Evolutionary conservation across 2,888 invertebrate genomes (phyloP).

Genomic region (Drosophila colorata): DNA sequence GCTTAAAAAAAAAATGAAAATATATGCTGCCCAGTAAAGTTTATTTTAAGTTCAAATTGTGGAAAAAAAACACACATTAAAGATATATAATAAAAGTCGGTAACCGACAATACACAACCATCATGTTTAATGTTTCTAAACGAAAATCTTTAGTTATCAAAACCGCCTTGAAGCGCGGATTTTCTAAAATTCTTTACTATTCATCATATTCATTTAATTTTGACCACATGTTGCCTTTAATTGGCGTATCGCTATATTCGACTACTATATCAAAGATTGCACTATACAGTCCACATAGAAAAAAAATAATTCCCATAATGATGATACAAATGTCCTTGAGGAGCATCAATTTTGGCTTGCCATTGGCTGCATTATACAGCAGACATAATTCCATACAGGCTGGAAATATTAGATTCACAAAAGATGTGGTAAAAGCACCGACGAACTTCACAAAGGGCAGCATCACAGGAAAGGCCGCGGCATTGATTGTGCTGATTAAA

Average conservation of each 20-base stretch:
- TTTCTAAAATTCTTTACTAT: too few species aligned
- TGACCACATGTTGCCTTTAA: constrained; percentile 1
- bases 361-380: constrained; percentile 19
- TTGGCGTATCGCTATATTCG: background rate
- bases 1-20: too few species aligned
- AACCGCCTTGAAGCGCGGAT: too few species aligned
- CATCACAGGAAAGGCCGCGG: constrained; percentile 44
- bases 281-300: constrained; percentile 18
- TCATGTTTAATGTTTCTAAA: too few species aligned
- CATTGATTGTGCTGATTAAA: constrained; percentile 32
- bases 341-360: constrained; percentile 7
- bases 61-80: too few species aligned
- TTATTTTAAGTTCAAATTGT: too few species aligned
- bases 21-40: too few species aligned
- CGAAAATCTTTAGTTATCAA: too few species aligned
- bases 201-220: background rate
- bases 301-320: constrained; percentile 11
- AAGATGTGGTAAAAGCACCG: constrained; percentile 50
- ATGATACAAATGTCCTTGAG: constrained; percentile 22
- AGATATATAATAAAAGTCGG: too few species aligned
- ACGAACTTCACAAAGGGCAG: constrained; percentile 48
- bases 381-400: constrained; percentile 53
- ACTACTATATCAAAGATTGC: constrained; percentile 17
- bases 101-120: too few species aligned
- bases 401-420: constrained; percentile 60